Percentiles rank a stretch among this genome's conserved stretches.
These are phyloP conservation scores for Nothoprocta pentlandii DNA, from an alignment of 2,113 vertebrate genomes.

Conservation along the genomic window DNA sequence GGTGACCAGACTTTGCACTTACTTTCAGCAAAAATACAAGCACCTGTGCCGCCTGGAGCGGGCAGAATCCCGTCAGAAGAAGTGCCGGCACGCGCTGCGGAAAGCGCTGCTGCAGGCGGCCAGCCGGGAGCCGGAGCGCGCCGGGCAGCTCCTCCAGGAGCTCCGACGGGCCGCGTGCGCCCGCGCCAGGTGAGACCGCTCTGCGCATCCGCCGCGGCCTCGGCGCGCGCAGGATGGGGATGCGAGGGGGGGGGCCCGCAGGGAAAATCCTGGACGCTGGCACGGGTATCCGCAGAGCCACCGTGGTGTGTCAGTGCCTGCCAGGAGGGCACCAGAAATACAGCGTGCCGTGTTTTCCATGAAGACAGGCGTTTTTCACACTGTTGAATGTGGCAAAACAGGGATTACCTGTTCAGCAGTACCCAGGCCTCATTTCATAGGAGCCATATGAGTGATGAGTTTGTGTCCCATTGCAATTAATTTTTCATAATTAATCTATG, in stretches of 20 bases:
- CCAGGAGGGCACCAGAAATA: neutral
- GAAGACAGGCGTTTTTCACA: neutral
- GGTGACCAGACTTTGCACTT: conserved; percentile 94
- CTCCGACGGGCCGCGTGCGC: conserved; percentile 80
- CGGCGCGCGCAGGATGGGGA: neutral
- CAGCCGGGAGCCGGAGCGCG: conserved; percentile 88
- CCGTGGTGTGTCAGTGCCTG: fast-evolving
- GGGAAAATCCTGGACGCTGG: neutral
- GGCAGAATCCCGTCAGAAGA: conserved; percentile 92
- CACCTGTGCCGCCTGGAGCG: conserved; percentile 97
- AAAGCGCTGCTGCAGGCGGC: conserved; percentile 96
- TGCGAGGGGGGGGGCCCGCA: neutral
- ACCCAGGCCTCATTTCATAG: neutral
- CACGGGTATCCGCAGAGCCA: neutral
- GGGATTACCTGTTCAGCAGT: neutral
- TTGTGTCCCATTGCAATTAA: neutral
- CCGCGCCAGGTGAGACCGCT: conserved; percentile 82
- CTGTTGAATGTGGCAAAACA: neutral
- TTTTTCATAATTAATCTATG: neutral
- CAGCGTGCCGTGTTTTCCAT: neutral
- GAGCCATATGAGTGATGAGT: neutral
- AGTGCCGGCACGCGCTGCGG: conserved; percentile 91
- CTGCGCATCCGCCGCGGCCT: neutral
- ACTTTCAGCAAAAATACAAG: conserved; percentile 98
- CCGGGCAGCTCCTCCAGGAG: conserved; percentile 90